Conservation (phyloP, 2,888 invertebrate genomes). For the Theodoxus fluviatilis region DNA sequence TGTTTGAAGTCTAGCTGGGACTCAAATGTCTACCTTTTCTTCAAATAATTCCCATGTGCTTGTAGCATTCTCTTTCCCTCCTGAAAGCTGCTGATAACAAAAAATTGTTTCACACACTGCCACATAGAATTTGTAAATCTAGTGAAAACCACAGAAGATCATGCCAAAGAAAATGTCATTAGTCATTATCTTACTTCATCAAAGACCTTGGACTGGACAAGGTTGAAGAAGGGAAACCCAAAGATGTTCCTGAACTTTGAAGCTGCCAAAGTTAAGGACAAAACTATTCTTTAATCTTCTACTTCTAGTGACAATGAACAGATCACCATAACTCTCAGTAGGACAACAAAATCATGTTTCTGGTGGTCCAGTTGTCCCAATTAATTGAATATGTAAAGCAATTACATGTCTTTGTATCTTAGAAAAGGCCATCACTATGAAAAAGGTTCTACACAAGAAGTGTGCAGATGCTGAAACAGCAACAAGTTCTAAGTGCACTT, state of each 20-base stretch:
- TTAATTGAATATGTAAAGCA: no score
- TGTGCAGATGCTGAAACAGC: background rate
- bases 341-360: background rate
- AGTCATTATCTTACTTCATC: constrained; percentile 69
- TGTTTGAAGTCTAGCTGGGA: background rate
- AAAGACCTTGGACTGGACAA: constrained; percentile 77
- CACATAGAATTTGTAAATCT: background rate
- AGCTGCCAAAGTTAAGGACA: constrained; percentile 36
- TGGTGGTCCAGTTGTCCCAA: background rate
- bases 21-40: background rate
- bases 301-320: no score
- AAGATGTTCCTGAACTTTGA: constrained; percentile 52
- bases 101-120: background rate
- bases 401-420: no score
- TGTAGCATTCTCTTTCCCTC: background rate
- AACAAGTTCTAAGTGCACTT: no score
- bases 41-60: background rate
- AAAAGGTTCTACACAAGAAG: background rate
- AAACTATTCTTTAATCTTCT: no score
- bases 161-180: background rate
- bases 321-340: no score
- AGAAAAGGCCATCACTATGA: background rate
- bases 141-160: background rate
- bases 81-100: background rate
- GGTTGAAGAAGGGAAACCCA: constrained; percentile 75